These are phyloP conservation scores for Rhagium mordax DNA, from an alignment of 2,888 invertebrate species.

Conservation along the genomic window DNA sequence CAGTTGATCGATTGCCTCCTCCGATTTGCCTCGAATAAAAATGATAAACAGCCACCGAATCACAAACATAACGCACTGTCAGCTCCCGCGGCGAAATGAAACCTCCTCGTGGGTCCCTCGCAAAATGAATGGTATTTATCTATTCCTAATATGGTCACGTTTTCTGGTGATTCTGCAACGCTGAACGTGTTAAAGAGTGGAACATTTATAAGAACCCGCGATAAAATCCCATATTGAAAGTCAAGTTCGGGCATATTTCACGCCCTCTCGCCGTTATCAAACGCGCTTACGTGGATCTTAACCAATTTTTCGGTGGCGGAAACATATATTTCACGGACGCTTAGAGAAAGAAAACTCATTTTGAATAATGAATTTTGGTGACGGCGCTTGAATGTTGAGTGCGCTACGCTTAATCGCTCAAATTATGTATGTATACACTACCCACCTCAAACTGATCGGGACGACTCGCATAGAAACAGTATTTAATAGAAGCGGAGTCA, in stretches of 20 bases:
- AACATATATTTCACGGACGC: background rate
- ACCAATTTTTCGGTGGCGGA: slow-evolving; percentile 23
- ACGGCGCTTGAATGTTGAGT: background rate
- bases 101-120: background rate
- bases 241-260: slow-evolving; percentile 43
- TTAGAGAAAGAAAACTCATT: slow-evolving; percentile 1
- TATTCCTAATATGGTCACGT: slow-evolving; percentile 21
- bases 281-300: slow-evolving; percentile 38
- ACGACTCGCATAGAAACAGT: background rate
- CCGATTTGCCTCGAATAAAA: slow-evolving; percentile 1
- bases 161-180: slow-evolving; percentile 11
- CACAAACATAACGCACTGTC: background rate
- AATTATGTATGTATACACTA: background rate
- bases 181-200: slow-evolving; percentile 37
- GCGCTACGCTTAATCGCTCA: background rate
- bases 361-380: slow-evolving; percentile 1
- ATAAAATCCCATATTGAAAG: slow-evolving; percentile 44
- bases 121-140: slow-evolving; percentile 17
- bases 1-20: background rate
- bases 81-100: background rate
- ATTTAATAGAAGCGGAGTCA: background rate
- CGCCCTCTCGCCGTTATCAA: slow-evolving; percentile 35
- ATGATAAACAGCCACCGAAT: slow-evolving; percentile 3
- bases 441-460: background rate
- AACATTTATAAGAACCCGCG: slow-evolving; percentile 38